Base-by-base conservation (phyloP, 2,888 invertebrate genomes). In the Hirtodrosophila trivittata region DNA sequence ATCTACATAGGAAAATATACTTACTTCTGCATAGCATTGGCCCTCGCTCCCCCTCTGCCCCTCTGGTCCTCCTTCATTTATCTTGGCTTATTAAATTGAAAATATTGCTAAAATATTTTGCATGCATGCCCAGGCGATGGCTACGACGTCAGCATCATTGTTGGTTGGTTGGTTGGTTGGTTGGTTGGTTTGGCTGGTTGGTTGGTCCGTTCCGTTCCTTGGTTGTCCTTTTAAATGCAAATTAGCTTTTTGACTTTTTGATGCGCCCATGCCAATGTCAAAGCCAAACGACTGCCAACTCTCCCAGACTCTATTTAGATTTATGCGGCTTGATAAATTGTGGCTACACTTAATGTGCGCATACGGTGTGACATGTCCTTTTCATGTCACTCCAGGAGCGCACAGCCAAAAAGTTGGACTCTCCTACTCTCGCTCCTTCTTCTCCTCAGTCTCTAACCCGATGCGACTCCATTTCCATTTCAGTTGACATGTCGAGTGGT, bases 11-110 rank as follows among this genome's bases (percentile, higher is more conserved):
- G 43, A 51, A 37, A 10, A 41, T 52, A 35, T 46, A 49, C 33
- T 39, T 54, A 21, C 3, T 21, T 21, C 41, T 51, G 33, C 33
- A 12, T 33, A 33, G 62, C 51, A 25, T n/a, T 21, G 18, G 7
- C 26, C 37, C 16, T 26, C 14, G 18, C 10, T 38, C 37, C 16
- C 37, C 14, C 45, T 10, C 18, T 28, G 25, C 28, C 21, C 37
- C 13, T 32, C 49, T 21, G 12, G 9, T 39, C 54, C 50, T 51
- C 32, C 64, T 75, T 78, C 86, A 87, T 87, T 87, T 83, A 82
- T 82, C 77, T 84, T 83, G 73, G 83, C 87, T 87, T 87, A 85
- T 87, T 85, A 83, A 83, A 83, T 83, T 83, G 87, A 83, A 83
- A 87, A 87, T 85, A 83, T 82, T 72, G 75, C 82, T 63, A 63